phyloP scores from a whole-genome alignment of 2,113 vertebrate species.

The Rattus rattus region DNA sequence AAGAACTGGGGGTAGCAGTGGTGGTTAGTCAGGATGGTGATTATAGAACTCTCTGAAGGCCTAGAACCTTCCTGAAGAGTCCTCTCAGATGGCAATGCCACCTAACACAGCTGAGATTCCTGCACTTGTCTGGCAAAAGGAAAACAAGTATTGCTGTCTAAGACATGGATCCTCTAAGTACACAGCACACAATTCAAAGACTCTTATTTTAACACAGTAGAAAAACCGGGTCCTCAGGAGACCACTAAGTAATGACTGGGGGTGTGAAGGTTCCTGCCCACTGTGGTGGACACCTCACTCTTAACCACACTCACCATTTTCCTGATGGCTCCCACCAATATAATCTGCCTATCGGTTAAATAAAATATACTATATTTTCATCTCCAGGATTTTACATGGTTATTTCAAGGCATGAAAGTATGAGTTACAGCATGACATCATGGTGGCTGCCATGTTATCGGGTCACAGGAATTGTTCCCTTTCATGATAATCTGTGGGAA shows the following conservation, averaged over 20 bases:
- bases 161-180: not conserved
- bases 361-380: not conserved
- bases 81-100: not conserved
- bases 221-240: not conserved
- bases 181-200: not conserved
- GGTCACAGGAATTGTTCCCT: not conserved
- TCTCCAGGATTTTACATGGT: not conserved
- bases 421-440: not conserved
- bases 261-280: not conserved
- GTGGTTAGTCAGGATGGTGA: not conserved
- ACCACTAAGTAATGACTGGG: not conserved
- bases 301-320: not conserved
- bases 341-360: not conserved
- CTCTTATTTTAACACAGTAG: not conserved
- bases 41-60: not conserved
- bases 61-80: not conserved
- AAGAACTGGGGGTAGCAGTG: not conserved
- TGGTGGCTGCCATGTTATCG: not conserved
- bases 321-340: not conserved
- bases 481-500: not conserved
- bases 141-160: not conserved
- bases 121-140: not conserved
- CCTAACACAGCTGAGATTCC: not conserved
- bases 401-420: not conserved
- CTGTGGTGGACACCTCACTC: not conserved